Base-by-base conservation (phyloP, 1,140 invertebrate genomes). In the Sarcophaga peregrina region DNA sequence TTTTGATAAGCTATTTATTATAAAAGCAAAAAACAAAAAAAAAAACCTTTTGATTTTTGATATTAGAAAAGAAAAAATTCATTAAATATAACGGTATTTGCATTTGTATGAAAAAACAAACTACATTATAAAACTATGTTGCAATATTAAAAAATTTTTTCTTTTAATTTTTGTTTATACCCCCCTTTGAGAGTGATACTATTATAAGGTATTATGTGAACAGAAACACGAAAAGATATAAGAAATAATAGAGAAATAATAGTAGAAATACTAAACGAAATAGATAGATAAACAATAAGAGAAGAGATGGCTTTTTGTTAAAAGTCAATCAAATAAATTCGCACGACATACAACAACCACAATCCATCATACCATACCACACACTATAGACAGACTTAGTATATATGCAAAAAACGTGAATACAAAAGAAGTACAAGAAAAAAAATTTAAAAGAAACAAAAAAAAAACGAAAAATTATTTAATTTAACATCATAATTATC, bases 311-410 rank as follows among this genome's bases (percentile, higher is more conserved):
- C 48, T 78, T 76, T 37, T 78, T 50, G 74, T 78, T 78, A 78
- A 78, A 78, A 78, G 75, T 78, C 75, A 78, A 78, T 78, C 75
- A 78, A 78, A 78, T 78, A 78, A 78, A 78, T 78, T 78, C 75
- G 75, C 75, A 78, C 75, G 47, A 78, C 75, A 47, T 37, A 37
- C 13, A 50, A 78, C 47, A 37, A 37, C 25, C 25, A 37, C 25
- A 37, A 37, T 37, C 4, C 25, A 37, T 37, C 25, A 37, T 37
- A 37, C 25, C 25, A 37, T 37, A 37, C 25, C 4, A 37, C 25
- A 37, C 25, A 37, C 25, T 2, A 37, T 37, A 37, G 25, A 37
- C 25, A 37, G 25, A 37, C 4, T 2, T 3, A 47, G n/a, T n/a
- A 78, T 78, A 9, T 13, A 52, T 76, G 74, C 45, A 76, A 48